Evolutionary conservation across 2,797 vertebrate genomes (phyloP), one percentile per base, ranked within the genome.

Genomic region (Phrynocephalus guinanensis): DNA sequence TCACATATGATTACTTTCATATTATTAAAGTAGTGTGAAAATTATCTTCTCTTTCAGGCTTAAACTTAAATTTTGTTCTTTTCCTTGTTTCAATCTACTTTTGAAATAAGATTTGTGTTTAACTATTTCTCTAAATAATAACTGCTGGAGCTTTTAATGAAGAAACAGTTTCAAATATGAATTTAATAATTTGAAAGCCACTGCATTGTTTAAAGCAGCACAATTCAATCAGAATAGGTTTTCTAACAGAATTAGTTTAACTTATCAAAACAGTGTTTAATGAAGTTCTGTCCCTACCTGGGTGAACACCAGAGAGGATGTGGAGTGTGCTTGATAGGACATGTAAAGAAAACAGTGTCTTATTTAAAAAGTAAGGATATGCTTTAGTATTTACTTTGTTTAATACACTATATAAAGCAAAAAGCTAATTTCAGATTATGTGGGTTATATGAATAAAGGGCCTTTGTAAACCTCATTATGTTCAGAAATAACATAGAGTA

Each of bases 81-180:
- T 22, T 87, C 91, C 28, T 79, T 82, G 60, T 73, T 67, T 3
- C 24, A n/a, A 87, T 71, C 87, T 90, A 67, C 56, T 84, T 82
- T 92, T 88, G n/a, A 85, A 89, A 30, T 15, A 72, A 48, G 60
- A 4, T 50, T 90, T 26, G 68, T 83, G 6, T 28, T 56, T 22
- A 89, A 24, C 22, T 48, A 18, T 76, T 75, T 30, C 48, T 83
- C 44, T 81, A 73, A 83, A 78, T 3, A 56, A 60, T 20, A 38
- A 78, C 28, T 87, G 24, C 66, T 71, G 33, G 66, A 60, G 28
- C 22, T 33, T 84, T 63, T n/a, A 68, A 24, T 83, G 20, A 8
- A n/a, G 33, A 63, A 28, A n/a, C 13, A 50, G 28, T 82, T 85
- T 77, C 50, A 60, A 73, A 81, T 44, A 38, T 82, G 50, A 22